Evolutionary conservation across 2,113 vertebrate genomes (phyloP), one percentile per base, ranked within the genome.

Genomic region (Phalacrocorax pelagicus): DNA sequence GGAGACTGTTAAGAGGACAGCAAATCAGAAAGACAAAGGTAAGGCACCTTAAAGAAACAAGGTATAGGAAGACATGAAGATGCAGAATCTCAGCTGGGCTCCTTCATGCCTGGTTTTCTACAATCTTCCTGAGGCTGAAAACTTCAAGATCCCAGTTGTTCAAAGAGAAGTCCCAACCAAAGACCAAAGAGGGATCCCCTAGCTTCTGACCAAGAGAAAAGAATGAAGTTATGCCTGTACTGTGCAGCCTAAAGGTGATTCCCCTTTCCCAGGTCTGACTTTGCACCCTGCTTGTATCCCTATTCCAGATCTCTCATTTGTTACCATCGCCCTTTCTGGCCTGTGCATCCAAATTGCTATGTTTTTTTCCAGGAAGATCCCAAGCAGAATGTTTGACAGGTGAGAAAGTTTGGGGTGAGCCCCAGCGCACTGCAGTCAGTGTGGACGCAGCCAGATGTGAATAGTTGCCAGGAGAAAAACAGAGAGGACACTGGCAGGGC

Each of bases 361-460:
- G 8, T 54, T 54, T 26, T 6, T 81, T 19, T 75, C 55, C 47
- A 36, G n/a, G 23, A 62, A 38, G 15, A 34, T 81, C 36, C 7
- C 40, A 81, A 61, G 49, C 18, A 42, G 47, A 63, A 23, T 12
- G 15, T 44, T 38, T 44, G 57, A 51, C 32, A 38, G 11, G 18
- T 58, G 7, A 71, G 26, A 52, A 58, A 51, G 11, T 0, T 8
- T 49, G 32, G 7, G 11, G 19, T 40, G 12, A 1, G 0, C 8
- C 27, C 14, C 52, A 46, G 59, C 1, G 2, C 44, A 38, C 51
- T 32, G 19, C 20, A 26, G 38, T 40, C 51, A 36, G 10, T 20
- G 18, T 23, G 36, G 44, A 36, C 58, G 34, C 22, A 44, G 22
- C 11, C 30, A 32, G 17, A 57, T 44, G 7, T 22, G 30, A 78